phyloP scores from a whole-genome alignment of 2,888 invertebrate species.

The Euphydryas editha region DNA sequence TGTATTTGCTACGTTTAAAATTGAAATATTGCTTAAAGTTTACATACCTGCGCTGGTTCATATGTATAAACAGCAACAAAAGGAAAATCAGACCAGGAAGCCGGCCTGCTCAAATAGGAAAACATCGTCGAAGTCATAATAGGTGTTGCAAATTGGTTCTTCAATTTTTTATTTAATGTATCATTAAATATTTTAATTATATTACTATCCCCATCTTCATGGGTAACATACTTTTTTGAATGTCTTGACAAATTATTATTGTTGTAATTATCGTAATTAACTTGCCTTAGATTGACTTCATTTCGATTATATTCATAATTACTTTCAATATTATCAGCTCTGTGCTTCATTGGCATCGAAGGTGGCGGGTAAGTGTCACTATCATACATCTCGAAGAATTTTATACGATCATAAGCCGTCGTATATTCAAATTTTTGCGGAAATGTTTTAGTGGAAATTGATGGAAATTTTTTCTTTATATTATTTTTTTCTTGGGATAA shows the following conservation, averaged over 20 bases:
- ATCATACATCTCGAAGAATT: constrained; percentile 74
- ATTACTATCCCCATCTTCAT: not conserved
- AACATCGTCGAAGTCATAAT: not conserved
- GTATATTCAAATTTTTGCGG: constrained; percentile 32
- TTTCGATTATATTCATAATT: not conserved
- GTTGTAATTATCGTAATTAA: not conserved
- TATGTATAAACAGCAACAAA: constrained; percentile 69
- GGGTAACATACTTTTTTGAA: not conserved
- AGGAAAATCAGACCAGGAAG: constrained; percentile 63
- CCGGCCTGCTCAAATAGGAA: constrained; percentile 37
- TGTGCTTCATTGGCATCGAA: not conserved
- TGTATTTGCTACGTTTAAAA: not conserved
- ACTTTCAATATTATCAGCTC: not conserved
- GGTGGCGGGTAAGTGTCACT: constrained; percentile 50
- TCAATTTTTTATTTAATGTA: not conserved
- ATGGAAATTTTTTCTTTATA: not conserved
- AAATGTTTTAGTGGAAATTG: not conserved
- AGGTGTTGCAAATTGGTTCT: not conserved
- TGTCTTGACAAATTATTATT: not conserved
- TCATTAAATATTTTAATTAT: constrained; percentile 11
- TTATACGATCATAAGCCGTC: constrained; percentile 62
- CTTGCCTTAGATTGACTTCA: not conserved
- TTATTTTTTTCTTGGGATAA: constrained; percentile 1
- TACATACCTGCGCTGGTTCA: constrained; percentile 66
- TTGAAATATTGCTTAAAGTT: not conserved